Base-by-base conservation (phyloP, 2,888 invertebrate genomes). In the Clunio marinus region DNA sequence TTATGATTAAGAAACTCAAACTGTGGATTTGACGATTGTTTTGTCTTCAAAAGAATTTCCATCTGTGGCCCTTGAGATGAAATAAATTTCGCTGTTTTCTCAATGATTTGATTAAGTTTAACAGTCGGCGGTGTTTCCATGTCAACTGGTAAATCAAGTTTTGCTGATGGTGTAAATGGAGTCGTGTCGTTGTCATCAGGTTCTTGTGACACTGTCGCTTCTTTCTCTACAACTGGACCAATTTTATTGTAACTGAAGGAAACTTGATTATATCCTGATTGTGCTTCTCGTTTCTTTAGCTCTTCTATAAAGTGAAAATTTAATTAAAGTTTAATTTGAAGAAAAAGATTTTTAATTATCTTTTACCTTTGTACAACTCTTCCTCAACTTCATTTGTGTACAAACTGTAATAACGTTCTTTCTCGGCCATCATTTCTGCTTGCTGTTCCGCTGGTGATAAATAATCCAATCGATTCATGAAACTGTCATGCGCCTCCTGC, bases 31-130 rank as follows among this genome's bases (percentile, higher is more conserved):
- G 89, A 88, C 0, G 91, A 84, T 78, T 99, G 99, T 80, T 98
- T 99, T 2, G 97, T 93, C 80, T 98, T 98, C 72, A 99, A 88
- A 10, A 99, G 83, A 72, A 99, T 96, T 81, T 99, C 99, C 97
- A 99, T 97, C 80, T 99, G 99, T 5, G 88, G 85, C 0, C 98
- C 98, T 76, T 97, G 96, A 60, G 86, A 84, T 72, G 88, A 88
- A 73, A 94, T 91, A 78, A 94, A 94, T 72, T 87, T 82, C 0
- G 93, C 92, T 0, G 94, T 99, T 80, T 95, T 96, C 75, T 96
- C 96, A 74, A 99, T 96, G 70, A 98, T 91, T 13, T 92, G 90
- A 77, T 95, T 92, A 73, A 90, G 86, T 77, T 96, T 96, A 74
- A 88, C 83, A 2, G 89, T 88, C 71, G 88, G 87, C 0, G 96